Evolutionary conservation across 1,140 invertebrate species (phyloP).

Genomic region (Argopecten irradians): DNA sequence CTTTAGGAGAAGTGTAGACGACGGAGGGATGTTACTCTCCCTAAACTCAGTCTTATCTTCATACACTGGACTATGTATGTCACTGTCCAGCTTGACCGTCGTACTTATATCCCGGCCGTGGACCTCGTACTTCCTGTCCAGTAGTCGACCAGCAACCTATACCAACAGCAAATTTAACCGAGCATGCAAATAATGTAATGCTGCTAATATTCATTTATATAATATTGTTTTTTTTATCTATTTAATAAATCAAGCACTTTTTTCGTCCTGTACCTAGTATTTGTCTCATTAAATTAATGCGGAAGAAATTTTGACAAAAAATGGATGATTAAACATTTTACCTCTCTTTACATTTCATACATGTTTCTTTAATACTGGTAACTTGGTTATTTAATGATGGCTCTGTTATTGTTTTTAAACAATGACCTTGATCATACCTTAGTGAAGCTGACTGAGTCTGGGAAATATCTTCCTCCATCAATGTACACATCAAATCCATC

Average conservation of each 20-base stretch:
- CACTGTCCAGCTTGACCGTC: slow-evolving; percentile 70
- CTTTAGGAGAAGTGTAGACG: slow-evolving; percentile 73
- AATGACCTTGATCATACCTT: slow-evolving; percentile 58
- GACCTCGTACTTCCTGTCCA: slow-evolving; percentile 70
- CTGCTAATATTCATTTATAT: too few species aligned
- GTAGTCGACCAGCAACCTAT: slow-evolving; percentile 72
- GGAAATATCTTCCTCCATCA: slow-evolving; percentile 72
- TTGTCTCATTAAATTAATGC: too few species aligned
- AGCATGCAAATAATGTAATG: too few species aligned
- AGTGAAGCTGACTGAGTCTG: slow-evolving; percentile 73
- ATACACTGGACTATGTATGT: slow-evolving; percentile 75
- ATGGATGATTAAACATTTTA: too few species aligned
- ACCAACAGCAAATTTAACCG: neutral
- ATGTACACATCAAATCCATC: slow-evolving; percentile 77
- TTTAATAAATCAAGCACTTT: too few species aligned
- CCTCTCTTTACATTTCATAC: neutral
- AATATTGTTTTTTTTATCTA: too few species aligned
- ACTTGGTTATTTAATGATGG: neutral
- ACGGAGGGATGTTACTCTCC: slow-evolving; percentile 70
- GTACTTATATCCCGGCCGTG: slow-evolving; percentile 72
- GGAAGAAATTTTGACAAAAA: too few species aligned
- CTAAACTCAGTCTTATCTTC: slow-evolving; percentile 72
- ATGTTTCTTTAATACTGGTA: neutral
- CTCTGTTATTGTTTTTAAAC: neutral
- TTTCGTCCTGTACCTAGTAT: too few species aligned